These are phyloP conservation scores for Zaprionus camerounensis DNA, from an alignment of 1,140 invertebrate genomes.

Conservation along the genomic window DNA sequence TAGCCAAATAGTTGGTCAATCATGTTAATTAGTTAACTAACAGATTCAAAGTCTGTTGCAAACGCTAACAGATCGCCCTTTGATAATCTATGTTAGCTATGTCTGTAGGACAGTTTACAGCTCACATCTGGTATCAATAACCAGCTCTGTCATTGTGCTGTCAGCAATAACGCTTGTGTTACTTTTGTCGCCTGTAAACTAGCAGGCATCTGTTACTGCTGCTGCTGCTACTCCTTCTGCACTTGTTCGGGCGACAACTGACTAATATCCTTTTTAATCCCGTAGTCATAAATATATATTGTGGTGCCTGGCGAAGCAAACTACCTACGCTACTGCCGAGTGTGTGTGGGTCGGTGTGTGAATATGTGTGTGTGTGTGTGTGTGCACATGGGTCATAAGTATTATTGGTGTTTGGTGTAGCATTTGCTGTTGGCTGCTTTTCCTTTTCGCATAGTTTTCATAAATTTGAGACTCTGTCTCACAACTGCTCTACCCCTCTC, in stretches of 20 bases:
- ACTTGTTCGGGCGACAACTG: slow-evolving; percentile 52
- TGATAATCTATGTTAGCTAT: too few species aligned
- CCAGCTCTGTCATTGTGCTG: not conserved
- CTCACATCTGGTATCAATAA: not conserved
- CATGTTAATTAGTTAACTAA: too few species aligned
- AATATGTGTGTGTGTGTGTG: slow-evolving; percentile 10
- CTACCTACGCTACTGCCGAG: slow-evolving; percentile 12
- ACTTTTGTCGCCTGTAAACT: slow-evolving; percentile 37
- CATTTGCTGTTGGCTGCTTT: slow-evolving; percentile 11
- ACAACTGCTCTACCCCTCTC: slow-evolving; percentile 3
- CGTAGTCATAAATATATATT: slow-evolving; percentile 69
- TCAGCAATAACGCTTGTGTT: slow-evolving; percentile 1
- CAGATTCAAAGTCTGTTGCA: too few species aligned
- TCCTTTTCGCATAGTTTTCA: slow-evolving; percentile 59
- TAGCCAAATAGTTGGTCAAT: too few species aligned
- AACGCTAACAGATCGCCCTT: too few species aligned
- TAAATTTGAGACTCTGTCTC: slow-evolving; percentile 56
- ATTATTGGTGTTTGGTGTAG: slow-evolving; percentile 50
- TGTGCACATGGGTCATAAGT: slow-evolving; percentile 48
- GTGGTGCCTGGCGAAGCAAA: slow-evolving; percentile 38
- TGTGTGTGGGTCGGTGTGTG: slow-evolving; percentile 11
- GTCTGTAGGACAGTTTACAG: not conserved
- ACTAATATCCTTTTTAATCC: slow-evolving; percentile 74
- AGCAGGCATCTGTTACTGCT: slow-evolving; percentile 37
- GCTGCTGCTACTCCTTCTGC: not conserved